Evolutionary conservation across 2,888 invertebrate species (phyloP).

Genomic region (Hirtodrosophila cameraria): DNA sequence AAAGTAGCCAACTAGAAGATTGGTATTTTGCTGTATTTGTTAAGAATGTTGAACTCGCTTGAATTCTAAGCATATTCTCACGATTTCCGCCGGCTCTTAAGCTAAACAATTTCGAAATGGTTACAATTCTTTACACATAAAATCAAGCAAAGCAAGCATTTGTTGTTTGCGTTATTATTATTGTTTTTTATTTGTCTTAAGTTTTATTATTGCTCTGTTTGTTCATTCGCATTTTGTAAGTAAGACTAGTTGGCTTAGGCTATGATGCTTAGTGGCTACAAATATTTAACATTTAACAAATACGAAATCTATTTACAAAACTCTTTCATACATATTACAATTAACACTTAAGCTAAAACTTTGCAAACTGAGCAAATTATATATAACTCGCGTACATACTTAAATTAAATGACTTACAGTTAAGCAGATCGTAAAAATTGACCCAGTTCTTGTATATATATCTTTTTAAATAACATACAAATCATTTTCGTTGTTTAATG

Average conservation of each 20-base stretch:
- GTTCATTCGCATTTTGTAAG: constrained; percentile 71
- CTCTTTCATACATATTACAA: constrained; percentile 63
- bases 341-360: constrained; percentile 66
- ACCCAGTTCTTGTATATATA: constrained; percentile 58
- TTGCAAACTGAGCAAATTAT: constrained; percentile 36
- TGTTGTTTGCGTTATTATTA: constrained; percentile 1
- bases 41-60: neutral
- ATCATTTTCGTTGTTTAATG: constrained; percentile 19
- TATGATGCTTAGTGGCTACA: constrained; percentile 57
- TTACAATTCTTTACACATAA: neutral
- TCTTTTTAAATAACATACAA: neutral
- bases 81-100: neutral
- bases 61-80: neutral
- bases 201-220: constrained; percentile 61
- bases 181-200: constrained; percentile 59
- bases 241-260: constrained; percentile 70
- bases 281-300: constrained; percentile 71
- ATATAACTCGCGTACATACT: constrained; percentile 53
- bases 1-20: no score
- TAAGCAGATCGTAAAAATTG: constrained; percentile 76
- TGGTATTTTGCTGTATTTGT: no score
- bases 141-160: neutral
- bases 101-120: neutral
- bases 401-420: constrained; percentile 67
- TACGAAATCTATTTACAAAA: constrained; percentile 69